Evolutionary conservation across 1,140 invertebrate species (phyloP), one percentile per base, ranked within the genome.

Genomic region (Potamilus streckersoni): DNA sequence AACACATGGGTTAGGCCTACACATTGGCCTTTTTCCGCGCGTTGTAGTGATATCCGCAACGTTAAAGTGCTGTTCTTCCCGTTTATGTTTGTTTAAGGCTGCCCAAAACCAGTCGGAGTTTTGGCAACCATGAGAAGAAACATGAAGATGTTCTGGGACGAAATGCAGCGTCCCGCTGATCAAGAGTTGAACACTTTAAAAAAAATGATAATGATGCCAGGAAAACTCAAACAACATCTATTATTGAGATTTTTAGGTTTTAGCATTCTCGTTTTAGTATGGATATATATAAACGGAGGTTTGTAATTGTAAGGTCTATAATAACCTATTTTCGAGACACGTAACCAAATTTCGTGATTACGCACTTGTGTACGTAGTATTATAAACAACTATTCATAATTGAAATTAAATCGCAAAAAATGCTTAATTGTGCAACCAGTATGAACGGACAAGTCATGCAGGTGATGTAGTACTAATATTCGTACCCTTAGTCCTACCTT

Each of bases 211-310:
- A 49, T 8, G 38, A 49, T 49, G 11, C 38, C 38, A 11, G 38
- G 38, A 49, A 6, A 6, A 49, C 38, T 81, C n/a, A 65, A 69
- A 69, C 75, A 81, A 57, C 66, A 71, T 49, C 13, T 81, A 1
- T 49, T 74, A 16, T 57, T 49, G 55, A 65, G 74, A 71, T 63
- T 56, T 59, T 19, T 65, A 17, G 71, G 71, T 20, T 55, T 79
- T 20, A 61, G 63, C 55, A 55, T 81, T 16, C 56, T 73, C 16
- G 56, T 81, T 23, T 64, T 81, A 56, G 31, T 81, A 6, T 81
- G 77, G 76, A 58, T 81, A 11, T 78, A 79, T 49, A 55, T 79
- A 38, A 81, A 81, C 23, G 80, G 80, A 79, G 80, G 80, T 81
- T 49, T 49, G 38, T 49, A 49, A 8, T 49, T 11, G 6, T 49